A percentile compares a stretch with the other conserved stretches of the same genome.
phyloP scores from a whole-genome alignment of 2,113 vertebrate species.

The Brachyistius frenatus region DNA sequence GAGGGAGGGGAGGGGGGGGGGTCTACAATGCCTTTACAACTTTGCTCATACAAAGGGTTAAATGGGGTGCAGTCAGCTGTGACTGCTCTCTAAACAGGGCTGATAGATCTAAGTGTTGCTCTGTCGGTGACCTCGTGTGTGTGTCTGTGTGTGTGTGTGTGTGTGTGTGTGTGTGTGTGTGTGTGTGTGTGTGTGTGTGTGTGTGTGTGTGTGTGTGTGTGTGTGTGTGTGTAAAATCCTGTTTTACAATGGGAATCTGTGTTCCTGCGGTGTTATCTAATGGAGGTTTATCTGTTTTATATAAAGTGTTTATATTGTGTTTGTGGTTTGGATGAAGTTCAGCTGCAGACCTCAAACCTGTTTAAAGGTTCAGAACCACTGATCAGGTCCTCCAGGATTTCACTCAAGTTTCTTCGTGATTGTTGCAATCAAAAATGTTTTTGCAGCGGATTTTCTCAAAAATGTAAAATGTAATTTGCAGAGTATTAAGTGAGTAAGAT shows the following conservation, averaged over 20 bases:
- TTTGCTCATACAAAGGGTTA: no score
- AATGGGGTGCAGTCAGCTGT: constrained; percentile 45
- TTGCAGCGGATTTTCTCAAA: no score
- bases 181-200: constrained; percentile 27
- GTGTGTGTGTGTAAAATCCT: constrained; percentile 20
- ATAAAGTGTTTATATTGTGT: not conserved
- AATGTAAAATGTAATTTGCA: no score
- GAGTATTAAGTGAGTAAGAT: no score
- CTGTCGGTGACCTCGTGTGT: constrained; percentile 49
- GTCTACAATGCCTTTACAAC: no score
- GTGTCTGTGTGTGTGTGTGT: constrained; percentile 21
- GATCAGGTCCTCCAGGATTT: no score
- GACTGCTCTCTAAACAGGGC: constrained; percentile 50
- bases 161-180: constrained; percentile 26
- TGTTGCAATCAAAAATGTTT: no score
- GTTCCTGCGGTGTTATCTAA: not conserved
- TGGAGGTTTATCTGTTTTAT: not conserved
- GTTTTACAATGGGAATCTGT: constrained; percentile 10
- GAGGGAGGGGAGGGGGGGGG: no score
- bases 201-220: constrained; percentile 25
- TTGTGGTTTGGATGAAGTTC: no score
- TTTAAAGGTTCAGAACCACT: no score
- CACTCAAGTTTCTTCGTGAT: no score
- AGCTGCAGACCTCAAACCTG: no score
- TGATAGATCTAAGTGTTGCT: constrained; percentile 69